These are phyloP conservation scores for Ceratina australensis DNA, from an alignment of 1,140 invertebrate genomes.

Conservation along the genomic window DNA sequence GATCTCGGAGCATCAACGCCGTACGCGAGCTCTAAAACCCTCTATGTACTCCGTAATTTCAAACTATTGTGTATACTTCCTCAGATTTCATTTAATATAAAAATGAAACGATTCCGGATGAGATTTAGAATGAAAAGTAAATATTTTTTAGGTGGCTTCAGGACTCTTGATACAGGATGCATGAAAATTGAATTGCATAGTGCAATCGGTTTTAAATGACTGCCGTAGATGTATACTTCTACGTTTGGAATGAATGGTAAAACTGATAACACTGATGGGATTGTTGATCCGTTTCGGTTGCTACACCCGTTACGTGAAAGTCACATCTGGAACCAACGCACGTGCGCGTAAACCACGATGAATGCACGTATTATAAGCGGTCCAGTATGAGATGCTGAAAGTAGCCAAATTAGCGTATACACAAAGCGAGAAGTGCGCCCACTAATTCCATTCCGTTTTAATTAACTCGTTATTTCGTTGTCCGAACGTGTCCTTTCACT, in stretches of 20 bases:
- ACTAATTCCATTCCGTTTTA: not conserved
- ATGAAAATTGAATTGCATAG: too few species aligned
- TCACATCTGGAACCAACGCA: slow-evolving; percentile 7
- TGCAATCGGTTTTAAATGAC: not conserved
- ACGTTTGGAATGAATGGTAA: not conserved
- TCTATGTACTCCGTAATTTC: too few species aligned
- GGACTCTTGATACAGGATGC: too few species aligned
- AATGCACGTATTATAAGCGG: slow-evolving; percentile 9
- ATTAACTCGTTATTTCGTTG: not conserved
- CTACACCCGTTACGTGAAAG: slow-evolving; percentile 21
- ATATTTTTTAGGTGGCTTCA: too few species aligned
- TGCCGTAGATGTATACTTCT: not conserved
- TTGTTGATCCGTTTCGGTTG: not conserved
- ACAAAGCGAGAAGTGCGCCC: not conserved
- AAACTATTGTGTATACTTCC: too few species aligned
- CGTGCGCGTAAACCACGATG: slow-evolving; percentile 4
- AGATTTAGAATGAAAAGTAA: too few species aligned
- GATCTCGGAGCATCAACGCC: not conserved
- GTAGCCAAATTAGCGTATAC: slow-evolving; percentile 4
- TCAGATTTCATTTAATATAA: too few species aligned
- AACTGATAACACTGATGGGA: not conserved
- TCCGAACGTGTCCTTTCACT: not conserved
- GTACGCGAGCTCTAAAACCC: not conserved
- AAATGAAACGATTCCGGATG: too few species aligned
- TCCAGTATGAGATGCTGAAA: slow-evolving; percentile 7